phyloP scores from a whole-genome alignment of 2,888 invertebrate species.

The Hydroisotoma schaefferi region DNA sequence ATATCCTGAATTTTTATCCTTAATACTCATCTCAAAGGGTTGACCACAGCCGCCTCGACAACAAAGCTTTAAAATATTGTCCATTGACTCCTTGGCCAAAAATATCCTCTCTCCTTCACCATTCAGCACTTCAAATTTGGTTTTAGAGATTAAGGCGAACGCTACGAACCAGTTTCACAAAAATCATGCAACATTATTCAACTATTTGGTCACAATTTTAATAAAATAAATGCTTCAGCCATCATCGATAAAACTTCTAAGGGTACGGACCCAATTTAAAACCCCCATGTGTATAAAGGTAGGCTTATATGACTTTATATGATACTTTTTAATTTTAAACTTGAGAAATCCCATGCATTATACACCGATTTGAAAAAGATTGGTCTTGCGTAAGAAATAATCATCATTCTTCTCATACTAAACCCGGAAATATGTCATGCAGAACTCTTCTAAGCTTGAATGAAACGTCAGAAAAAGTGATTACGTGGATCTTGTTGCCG shows the following conservation, averaged over 20 bases:
- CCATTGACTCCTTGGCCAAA: conserved; percentile 34
- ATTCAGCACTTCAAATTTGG: conserved; percentile 38
- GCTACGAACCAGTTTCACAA: conserved; percentile 6
- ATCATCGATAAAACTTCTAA: neutral
- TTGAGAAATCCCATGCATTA: no score
- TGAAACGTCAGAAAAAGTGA: neutral
- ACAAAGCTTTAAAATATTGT: conserved; percentile 37
- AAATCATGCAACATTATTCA: neutral
- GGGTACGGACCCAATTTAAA: no score
- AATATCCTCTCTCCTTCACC: conserved; percentile 30
- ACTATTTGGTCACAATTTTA: neutral
- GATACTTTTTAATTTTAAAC: no score
- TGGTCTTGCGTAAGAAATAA: neutral
- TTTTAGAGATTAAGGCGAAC: conserved; percentile 18
- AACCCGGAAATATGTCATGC: no score
- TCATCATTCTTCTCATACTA: no score
- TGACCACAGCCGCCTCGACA: conserved; percentile 40
- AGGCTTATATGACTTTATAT: no score
- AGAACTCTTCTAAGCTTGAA: no score
- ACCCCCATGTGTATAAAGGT: no score
- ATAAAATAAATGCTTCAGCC: neutral
- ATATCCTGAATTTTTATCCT: conserved; percentile 28
- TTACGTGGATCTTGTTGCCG: conserved; percentile 28
- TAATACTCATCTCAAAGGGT: conserved; percentile 38
- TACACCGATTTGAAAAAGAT: no score